Evolutionary conservation across 2,113 vertebrate genomes (phyloP).

Genomic region (Conger conger): DNA sequence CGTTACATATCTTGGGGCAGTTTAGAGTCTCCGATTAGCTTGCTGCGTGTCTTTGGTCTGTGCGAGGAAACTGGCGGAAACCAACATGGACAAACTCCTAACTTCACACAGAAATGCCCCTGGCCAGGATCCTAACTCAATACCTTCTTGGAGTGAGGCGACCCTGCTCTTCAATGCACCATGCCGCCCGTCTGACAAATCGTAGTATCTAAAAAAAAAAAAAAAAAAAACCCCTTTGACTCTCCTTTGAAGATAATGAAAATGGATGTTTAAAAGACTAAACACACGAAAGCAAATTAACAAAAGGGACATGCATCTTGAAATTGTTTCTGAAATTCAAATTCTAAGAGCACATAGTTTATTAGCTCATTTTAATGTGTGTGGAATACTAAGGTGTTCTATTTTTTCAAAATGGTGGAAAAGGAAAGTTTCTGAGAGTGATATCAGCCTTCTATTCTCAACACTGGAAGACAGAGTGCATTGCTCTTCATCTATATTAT

Average conservation of each 20-base stretch:
- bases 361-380: neutral
- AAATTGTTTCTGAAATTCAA: neutral
- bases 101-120: too few species aligned
- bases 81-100: too few species aligned
- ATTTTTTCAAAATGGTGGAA: neutral
- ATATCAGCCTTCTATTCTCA: neutral
- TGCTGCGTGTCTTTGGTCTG: too few species aligned
- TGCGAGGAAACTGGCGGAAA: too few species aligned
- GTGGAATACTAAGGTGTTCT: neutral
- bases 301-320: neutral
- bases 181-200: too few species aligned
- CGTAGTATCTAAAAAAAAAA: too few species aligned
- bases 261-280: neutral
- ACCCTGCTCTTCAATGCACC: too few species aligned
- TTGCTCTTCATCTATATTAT: constrained; percentile 36
- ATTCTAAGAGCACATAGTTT: neutral
- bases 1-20: too few species aligned
- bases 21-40: too few species aligned
- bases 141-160: too few species aligned
- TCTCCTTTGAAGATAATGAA: neutral
- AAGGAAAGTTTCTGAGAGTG: constrained; percentile 23
- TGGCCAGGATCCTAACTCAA: too few species aligned
- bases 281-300: neutral
- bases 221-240: too few species aligned
- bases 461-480: constrained; percentile 17